Evolutionary conservation across 2,797 vertebrate genomes (phyloP).

Genomic region (Falco naumanni): DNA sequence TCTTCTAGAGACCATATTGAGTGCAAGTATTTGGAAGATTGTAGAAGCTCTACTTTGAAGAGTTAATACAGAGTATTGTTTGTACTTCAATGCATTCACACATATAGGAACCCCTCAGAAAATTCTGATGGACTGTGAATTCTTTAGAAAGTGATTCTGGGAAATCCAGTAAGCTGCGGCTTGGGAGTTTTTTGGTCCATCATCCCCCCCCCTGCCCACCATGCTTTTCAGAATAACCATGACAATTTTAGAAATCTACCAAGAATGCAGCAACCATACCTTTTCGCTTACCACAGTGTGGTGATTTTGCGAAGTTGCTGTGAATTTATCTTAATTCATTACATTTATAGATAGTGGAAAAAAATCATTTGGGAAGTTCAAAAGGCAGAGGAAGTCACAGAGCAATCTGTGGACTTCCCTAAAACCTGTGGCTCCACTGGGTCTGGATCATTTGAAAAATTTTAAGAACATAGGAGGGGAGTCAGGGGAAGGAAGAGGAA

Average conservation of each 20-base stretch:
- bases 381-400: not conserved
- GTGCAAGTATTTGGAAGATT: not conserved
- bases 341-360: not conserved
- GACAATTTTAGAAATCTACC: not conserved
- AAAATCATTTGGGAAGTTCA: not conserved
- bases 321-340: not conserved
- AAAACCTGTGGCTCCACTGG: not conserved
- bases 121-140: not conserved
- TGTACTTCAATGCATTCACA: not conserved
- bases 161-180: not conserved
- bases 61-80: not conserved
- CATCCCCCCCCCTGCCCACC: not conserved
- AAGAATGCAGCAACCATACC: not conserved
- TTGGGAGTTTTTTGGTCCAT: no score
- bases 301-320: not conserved
- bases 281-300: not conserved
- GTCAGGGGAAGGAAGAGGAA: not conserved
- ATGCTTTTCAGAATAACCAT: not conserved
- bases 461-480: not conserved
- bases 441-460: not conserved
- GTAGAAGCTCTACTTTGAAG: not conserved
- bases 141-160: not conserved
- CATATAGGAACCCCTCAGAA: not conserved
- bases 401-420: not conserved
- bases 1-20: not conserved